Conservation (phyloP, 2,888 invertebrate genomes). For the Vanessa cardui region DNA sequence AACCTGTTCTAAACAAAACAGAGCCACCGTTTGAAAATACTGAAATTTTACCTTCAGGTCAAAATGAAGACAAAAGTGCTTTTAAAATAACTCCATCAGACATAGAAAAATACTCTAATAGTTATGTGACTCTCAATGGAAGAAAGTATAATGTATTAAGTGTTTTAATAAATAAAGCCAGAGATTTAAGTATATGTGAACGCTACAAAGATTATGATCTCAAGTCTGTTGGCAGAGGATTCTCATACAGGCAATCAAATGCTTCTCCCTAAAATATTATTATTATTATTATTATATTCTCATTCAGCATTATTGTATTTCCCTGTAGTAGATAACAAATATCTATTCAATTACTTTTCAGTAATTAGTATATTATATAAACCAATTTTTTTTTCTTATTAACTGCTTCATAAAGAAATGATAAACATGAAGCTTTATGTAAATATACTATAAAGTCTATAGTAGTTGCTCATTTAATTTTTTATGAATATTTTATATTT, state of each 20-base stretch:
- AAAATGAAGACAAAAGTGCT: constrained; percentile 31
- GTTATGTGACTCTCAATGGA: constrained; percentile 48
- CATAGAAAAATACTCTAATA: constrained; percentile 55
- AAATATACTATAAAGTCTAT: no score
- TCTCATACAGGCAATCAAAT: constrained; percentile 21
- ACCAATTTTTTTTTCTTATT: no score
- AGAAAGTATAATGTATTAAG: constrained; percentile 54
- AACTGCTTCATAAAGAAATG: no score
- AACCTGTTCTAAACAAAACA: not conserved
- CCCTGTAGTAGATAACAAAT: no score
- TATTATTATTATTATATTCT: not conserved
- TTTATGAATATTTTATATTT: not conserved
- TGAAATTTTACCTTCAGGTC: constrained; percentile 39
- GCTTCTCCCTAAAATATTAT: not conserved
- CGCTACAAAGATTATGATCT: constrained; percentile 53
- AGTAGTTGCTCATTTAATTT: no score
- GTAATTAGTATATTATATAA: no score
- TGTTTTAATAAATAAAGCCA: constrained; percentile 56
- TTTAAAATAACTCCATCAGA: constrained; percentile 52
- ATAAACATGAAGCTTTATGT: no score
- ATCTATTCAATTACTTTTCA: no score
- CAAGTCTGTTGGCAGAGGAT: constrained; percentile 59
- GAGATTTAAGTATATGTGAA: constrained; percentile 58
- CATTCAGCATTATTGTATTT: no score
- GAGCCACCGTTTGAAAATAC: constrained; percentile 43